Base-by-base conservation (phyloP, 2,797 vertebrate genomes). In the Leptoclinus maculatus region DNA sequence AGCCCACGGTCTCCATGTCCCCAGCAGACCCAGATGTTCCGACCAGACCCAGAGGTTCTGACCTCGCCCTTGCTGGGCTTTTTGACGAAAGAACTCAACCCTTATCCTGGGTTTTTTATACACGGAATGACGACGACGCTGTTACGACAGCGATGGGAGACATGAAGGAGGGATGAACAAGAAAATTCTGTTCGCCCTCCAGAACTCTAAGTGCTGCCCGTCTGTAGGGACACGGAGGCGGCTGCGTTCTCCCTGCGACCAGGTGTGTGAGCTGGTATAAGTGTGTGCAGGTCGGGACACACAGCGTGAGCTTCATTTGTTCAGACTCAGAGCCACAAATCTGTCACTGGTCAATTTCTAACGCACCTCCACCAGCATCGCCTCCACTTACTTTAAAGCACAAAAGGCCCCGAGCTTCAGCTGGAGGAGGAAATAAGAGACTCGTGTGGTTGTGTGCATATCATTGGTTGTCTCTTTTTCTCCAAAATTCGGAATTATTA, bases 331-430 rank as follows among this genome's bases (percentile, higher is more conserved):
- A 89, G 71, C 73, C 80, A 87, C 90, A 91, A 87, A 92, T 92
- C 81, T 92, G 89, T 93, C 93, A 92, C 87, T 89, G 90, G 82
- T 82, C 77, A 83, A 58, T 86, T 87, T 88, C 81, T 49, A 85
- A 73, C 19, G 11, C 78, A 75, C 68, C 84, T 81, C 80, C 49
- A 21, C 83, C 87, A 84, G 83, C 83, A 89, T 79, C 3, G 43
- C 64, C 71, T 83, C 77, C 2, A 86, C 82, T 72, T 80, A 78
- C 84, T 80, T 43, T 56, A 67, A 56, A 78, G 66, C 78, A 91
- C 84, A 88, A 83, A 89, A 85, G 82, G 36, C 74, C 66, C 83
- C 58, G 73, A 81, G 84, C 78, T 57, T 71, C 11, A 72, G 56
- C 60, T 39, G 57, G 60, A 71, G 29, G 70, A 66, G 41, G 66